Evolutionary conservation across 2,113 vertebrate genomes (phyloP).

Genomic region (Dinomys branickii): DNA sequence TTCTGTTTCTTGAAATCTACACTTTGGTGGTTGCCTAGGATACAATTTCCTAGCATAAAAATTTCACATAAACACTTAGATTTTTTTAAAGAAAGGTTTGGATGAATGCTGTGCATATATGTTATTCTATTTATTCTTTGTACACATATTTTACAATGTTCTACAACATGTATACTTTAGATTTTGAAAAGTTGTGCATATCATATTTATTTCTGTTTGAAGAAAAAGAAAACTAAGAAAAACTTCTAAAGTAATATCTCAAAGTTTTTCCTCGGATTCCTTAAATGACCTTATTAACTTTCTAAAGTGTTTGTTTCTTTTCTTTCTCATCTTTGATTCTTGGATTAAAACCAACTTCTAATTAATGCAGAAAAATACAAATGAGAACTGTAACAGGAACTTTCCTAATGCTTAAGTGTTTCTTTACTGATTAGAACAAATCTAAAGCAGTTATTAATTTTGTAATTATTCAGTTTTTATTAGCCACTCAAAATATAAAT

Average conservation of each 20-base stretch:
- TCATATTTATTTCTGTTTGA: neutral
- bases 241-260: neutral
- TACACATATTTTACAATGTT: neutral
- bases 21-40: neutral
- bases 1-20: neutral
- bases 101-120: neutral
- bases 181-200: neutral
- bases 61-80: neutral
- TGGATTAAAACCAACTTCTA: constrained; percentile 72
- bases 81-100: neutral
- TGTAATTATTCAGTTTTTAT: constrained; percentile 63
- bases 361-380: constrained; percentile 65
- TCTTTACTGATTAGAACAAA: constrained; percentile 67
- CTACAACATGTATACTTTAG: neutral
- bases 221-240: constrained; percentile 9
- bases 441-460: constrained; percentile 61
- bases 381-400: constrained; percentile 57
- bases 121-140: neutral
- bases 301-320: constrained; percentile 66
- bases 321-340: constrained; percentile 62
- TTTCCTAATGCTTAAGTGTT: constrained; percentile 65
- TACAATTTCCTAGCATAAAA: neutral
- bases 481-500: constrained; percentile 7
- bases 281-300: constrained; percentile 64
- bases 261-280: constrained; percentile 38